Conservation (phyloP, 2,888 invertebrate species). For the Branchellion lobata region DNA sequence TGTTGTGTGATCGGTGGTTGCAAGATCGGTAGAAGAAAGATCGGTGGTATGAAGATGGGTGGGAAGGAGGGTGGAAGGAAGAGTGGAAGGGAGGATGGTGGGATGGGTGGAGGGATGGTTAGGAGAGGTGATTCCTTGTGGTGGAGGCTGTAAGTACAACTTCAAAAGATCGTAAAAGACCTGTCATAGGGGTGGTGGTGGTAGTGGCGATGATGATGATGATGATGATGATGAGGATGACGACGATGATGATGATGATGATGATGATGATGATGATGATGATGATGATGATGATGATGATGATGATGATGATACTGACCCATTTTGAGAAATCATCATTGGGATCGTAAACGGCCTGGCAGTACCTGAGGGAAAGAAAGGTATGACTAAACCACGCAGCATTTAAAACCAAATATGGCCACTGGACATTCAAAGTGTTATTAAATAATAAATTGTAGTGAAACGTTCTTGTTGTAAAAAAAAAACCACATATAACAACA, state of each 20-base stretch:
- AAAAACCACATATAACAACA: too few species aligned
- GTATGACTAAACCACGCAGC: too few species aligned
- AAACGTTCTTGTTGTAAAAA: too few species aligned
- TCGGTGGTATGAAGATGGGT: too few species aligned
- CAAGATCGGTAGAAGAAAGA: too few species aligned
- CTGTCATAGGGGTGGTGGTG: conserved; percentile 54
- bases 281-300: conserved; percentile 22
- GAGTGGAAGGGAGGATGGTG: conserved; percentile 60
- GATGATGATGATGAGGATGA: neutral
- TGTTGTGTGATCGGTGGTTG: neutral
- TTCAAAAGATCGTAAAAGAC: conserved; percentile 71
- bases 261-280: conserved; percentile 30
- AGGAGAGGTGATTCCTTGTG: conserved; percentile 62
- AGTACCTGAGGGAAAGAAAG: conserved; percentile 55
- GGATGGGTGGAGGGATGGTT: conserved; percentile 42
- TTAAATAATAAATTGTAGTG: too few species aligned
- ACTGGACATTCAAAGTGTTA: too few species aligned
- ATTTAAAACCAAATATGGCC: too few species aligned
- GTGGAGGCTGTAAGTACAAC: conserved; percentile 64
- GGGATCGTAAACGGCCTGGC: conserved; percentile 68
- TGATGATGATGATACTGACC: conserved; percentile 51
- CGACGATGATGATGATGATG: conserved; percentile 27
- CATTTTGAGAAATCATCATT: conserved; percentile 58
- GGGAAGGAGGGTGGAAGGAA: too few species aligned
- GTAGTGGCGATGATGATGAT: neutral